Percentiles rank a stretch among this genome's conserved stretches.
Conservation (phyloP, 2,888 invertebrate genomes). For the Drosophila glabriapex region DNA sequence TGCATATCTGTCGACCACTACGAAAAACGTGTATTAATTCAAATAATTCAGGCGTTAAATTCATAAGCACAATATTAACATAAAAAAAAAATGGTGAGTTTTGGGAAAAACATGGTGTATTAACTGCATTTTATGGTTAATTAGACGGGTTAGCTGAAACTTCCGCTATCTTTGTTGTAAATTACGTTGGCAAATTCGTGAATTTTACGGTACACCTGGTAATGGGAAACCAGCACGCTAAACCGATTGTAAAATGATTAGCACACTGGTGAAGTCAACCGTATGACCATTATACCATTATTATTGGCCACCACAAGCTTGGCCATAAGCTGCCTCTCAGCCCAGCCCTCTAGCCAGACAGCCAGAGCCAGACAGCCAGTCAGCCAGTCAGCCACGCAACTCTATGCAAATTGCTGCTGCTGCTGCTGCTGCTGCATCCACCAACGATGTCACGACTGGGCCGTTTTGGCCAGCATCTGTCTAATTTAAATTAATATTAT, state of each 20-base stretch:
- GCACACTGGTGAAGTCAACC: constrained; percentile 49
- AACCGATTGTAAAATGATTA: constrained; percentile 66
- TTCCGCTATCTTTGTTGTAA: constrained; percentile 19
- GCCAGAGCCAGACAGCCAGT: not conserved
- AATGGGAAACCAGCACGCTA: constrained; percentile 34
- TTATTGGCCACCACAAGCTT: constrained; percentile 38
- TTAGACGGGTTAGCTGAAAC: constrained; percentile 52
- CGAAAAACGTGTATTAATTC: constrained; percentile 51
- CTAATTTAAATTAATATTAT: constrained; percentile 82
- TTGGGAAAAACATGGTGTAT: constrained; percentile 39
- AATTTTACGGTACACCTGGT: constrained; percentile 57
- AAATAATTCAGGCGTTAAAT: constrained; percentile 58
- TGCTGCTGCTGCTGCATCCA: constrained; percentile 11
- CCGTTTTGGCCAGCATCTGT: constrained; percentile 56
- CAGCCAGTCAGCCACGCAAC: not conserved
- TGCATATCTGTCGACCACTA: constrained; percentile 22
- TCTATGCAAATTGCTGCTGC: constrained; percentile 33
- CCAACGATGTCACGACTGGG: constrained; percentile 22
- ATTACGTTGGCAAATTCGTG: constrained; percentile 49
- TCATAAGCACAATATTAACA: constrained; percentile 35
- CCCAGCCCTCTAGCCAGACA: not conserved
- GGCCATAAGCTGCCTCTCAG: constrained; percentile 39
- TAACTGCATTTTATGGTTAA: constrained; percentile 67
- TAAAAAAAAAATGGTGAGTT: constrained; percentile 11
- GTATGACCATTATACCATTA: constrained; percentile 55